Evolutionary conservation across 2,888 invertebrate genomes (phyloP).

Genomic region (Aporophyla nigra): DNA sequence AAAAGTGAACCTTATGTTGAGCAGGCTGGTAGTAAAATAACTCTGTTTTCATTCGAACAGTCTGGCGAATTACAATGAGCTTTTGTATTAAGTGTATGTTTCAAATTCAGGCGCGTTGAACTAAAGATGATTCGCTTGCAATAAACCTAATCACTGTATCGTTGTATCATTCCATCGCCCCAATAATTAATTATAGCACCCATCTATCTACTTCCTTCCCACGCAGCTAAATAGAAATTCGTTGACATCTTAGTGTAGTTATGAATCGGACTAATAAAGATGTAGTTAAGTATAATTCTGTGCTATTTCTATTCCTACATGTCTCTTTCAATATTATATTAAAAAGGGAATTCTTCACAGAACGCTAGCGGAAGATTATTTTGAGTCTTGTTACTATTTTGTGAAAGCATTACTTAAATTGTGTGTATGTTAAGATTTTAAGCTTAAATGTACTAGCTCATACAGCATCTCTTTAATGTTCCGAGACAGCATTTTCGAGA

Average conservation of each 20-base stretch:
- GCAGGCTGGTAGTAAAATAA: no score
- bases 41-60: no score
- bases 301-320: constrained; percentile 1
- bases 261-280: not conserved
- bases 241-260: not conserved
- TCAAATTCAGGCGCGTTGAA: no score
- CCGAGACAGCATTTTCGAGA: not conserved
- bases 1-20: no score
- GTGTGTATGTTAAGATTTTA: not conserved
- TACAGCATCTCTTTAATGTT: not conserved
- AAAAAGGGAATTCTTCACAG: not conserved
- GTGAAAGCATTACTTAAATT: not conserved
- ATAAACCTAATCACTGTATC: no score
- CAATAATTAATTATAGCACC: no score
- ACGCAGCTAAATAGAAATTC: not conserved
- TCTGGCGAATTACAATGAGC: no score
- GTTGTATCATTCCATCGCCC: no score
- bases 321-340: not conserved
- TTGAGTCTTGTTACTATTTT: not conserved
- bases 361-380: not conserved
- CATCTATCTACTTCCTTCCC: not conserved
- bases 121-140: no score
- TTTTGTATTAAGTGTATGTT: no score
- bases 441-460: not conserved
- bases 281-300: not conserved